phyloP scores from a whole-genome alignment of 2,113 vertebrate genomes.

The Menura novaehollandiae region DNA sequence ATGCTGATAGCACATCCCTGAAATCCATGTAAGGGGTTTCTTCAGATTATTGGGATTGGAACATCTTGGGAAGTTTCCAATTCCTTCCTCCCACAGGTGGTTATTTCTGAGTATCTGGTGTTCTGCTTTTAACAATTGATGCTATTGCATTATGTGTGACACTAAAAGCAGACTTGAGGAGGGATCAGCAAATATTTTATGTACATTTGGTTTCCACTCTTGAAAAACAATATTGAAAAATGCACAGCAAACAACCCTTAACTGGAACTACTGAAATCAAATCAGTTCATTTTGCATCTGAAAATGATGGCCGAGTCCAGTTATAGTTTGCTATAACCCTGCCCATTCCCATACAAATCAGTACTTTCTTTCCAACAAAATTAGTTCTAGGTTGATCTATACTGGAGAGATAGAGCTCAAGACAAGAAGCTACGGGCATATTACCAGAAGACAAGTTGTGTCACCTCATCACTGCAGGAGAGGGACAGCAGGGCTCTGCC shows the following conservation, averaged over 20 bases:
- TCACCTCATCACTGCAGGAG: not conserved
- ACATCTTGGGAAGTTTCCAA: not conserved
- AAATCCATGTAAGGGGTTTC: accelerated
- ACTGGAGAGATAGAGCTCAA: not conserved
- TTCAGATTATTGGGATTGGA: not conserved
- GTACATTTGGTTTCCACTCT: not conserved
- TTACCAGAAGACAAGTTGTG: not conserved
- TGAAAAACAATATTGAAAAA: not conserved
- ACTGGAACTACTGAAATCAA: not conserved
- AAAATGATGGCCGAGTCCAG: not conserved
- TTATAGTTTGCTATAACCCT: not conserved
- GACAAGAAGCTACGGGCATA: not conserved
- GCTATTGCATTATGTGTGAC: not conserved
- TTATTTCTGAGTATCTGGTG: not conserved
- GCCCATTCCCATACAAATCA: not conserved
- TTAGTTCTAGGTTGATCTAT: not conserved
- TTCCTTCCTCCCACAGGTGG: not conserved
- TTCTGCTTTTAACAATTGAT: not conserved
- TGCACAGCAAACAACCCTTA: not conserved
- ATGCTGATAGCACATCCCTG: not conserved
- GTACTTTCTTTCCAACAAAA: not conserved
- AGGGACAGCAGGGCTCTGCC: not conserved
- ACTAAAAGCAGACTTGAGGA: not conserved
- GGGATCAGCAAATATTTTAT: not conserved
- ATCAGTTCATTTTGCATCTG: not conserved